These are phyloP conservation scores for Arctopsyche grandis DNA, from an alignment of 1,140 invertebrate genomes.

Conservation along the genomic window DNA sequence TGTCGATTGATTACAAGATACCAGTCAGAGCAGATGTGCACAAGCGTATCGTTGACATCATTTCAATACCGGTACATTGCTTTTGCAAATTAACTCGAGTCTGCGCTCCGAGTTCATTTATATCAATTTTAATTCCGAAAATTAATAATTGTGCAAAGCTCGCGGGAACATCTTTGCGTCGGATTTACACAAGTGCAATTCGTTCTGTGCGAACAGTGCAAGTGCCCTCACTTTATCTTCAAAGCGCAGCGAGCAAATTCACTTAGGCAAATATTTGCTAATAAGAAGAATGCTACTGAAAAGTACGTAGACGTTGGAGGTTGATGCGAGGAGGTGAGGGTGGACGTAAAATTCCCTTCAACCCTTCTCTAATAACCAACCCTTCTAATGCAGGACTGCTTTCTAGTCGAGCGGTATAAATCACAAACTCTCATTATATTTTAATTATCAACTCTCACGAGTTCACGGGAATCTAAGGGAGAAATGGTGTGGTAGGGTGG, in stretches of 20 bases:
- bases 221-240: constrained; percentile 6
- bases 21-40: not conserved
- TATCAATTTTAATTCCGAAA: too few species aligned
- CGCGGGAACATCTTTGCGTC: too few species aligned
- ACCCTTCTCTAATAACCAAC: constrained; percentile 13
- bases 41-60: not conserved
- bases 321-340: not conserved
- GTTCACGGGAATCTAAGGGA: too few species aligned
- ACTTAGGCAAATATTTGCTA: constrained; percentile 20
- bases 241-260: constrained; percentile 14
- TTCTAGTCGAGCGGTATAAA: not conserved
- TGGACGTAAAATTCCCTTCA: not conserved
- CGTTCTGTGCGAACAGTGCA: too few species aligned
- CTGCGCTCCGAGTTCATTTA: too few species aligned
- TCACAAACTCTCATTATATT: constrained; percentile 13
- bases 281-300: constrained; percentile 15
- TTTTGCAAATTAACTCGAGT: too few species aligned
- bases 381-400: constrained; percentile 3
- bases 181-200: too few species aligned
- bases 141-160: too few species aligned
- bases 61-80: too few species aligned
- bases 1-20: constrained; percentile 23
- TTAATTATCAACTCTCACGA: constrained; percentile 9
- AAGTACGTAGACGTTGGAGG: not conserved
- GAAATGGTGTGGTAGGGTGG: too few species aligned